These are phyloP conservation scores for Axis porcinus DNA, from an alignment of 2,113 vertebrate species.

Conservation along the genomic window DNA sequence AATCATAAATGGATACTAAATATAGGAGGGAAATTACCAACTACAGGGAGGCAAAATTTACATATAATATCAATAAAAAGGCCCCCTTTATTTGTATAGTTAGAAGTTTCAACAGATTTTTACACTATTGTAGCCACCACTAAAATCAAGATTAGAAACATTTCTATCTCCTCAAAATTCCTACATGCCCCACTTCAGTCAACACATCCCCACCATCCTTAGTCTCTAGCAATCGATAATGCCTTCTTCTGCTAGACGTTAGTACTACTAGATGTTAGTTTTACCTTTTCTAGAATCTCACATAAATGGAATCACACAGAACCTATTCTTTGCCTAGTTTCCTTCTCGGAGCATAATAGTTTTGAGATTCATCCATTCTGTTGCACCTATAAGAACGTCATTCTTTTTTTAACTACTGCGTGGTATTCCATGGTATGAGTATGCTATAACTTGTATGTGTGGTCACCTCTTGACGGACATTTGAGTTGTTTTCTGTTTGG, in stretches of 20 bases:
- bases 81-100: background rate
- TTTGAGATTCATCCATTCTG: background rate
- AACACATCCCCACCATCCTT: background rate
- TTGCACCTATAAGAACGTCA: background rate
- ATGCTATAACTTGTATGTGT: background rate
- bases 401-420: background rate
- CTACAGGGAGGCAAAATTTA: background rate
- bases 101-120: background rate
- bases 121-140: background rate
- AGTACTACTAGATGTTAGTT: background rate
- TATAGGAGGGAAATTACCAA: background rate
- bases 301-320: background rate
- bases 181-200: rapidly evolving
- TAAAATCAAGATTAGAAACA: background rate
- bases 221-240: background rate
- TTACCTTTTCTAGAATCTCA: background rate
- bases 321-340: background rate
- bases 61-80: background rate
- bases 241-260: background rate
- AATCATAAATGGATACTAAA: background rate
- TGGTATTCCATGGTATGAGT: background rate
- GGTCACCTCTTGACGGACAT: background rate
- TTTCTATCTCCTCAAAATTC: background rate
- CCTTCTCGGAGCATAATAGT: background rate
- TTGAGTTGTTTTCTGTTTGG: background rate